A percentile compares a stretch with the other conserved stretches of the same genome.
Conservation (phyloP, 1,140 invertebrate genomes). For the Heliconius hewitsoni region DNA sequence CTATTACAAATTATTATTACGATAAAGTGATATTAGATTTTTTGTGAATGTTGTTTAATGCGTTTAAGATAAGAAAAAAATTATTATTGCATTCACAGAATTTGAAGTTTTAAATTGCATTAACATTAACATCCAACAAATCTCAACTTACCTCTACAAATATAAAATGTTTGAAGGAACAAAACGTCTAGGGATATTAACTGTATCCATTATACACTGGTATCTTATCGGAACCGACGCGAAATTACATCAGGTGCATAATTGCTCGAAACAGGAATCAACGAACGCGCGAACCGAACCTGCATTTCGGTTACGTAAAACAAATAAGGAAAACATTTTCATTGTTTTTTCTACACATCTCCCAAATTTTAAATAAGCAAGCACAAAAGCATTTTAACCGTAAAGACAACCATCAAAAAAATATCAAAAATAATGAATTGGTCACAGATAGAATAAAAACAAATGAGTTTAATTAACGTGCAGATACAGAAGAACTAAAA, state of each 20-base stretch:
- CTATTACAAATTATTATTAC: too few species aligned
- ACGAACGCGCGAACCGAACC: slow-evolving; percentile 17
- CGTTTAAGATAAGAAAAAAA: background rate
- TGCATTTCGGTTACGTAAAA: slow-evolving; percentile 18
- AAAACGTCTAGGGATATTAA: slow-evolving; percentile 21
- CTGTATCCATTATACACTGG: slow-evolving; percentile 35
- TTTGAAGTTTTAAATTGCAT: background rate
- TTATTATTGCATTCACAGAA: background rate
- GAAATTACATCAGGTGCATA: slow-evolving; percentile 59
- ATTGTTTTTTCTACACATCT: background rate
- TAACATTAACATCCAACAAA: background rate
- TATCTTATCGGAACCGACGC: slow-evolving; percentile 47
- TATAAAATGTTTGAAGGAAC: background rate
- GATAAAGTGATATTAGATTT: too few species aligned
- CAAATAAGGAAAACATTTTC: background rate
- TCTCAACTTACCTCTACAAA: background rate
- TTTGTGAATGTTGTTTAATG: too few species aligned
- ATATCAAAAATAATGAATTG: background rate
- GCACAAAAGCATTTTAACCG: background rate
- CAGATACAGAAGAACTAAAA: background rate
- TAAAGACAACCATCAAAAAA: background rate
- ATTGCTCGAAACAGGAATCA: slow-evolving; percentile 34
- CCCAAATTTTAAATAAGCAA: background rate
- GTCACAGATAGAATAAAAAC: slow-evolving; percentile 18
- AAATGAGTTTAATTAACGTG: slow-evolving; percentile 8